Base-by-base conservation (phyloP, 2,113 vertebrate species). In the Upupa epops region DNA sequence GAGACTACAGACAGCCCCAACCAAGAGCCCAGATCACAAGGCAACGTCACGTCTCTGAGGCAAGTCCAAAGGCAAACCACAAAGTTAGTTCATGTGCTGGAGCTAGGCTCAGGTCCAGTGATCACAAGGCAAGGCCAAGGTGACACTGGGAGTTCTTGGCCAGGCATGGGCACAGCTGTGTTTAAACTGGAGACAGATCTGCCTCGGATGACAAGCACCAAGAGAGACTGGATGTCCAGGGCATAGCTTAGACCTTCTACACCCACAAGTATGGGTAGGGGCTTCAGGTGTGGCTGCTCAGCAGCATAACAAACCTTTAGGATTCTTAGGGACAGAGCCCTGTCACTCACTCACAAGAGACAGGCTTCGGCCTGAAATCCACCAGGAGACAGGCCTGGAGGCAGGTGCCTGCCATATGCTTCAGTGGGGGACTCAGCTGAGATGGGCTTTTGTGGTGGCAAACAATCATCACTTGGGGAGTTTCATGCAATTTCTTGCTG, bases 111-210 rank as follows among this genome's bases (percentile, higher is more conserved):
- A 17, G 69, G 60, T 88, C 55, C 69, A 64, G 56, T 20, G n/a
- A 77, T 93, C 89, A 81, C 46, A 52, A 69, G n/a, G 22, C 25
- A 74, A 19, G n/a, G 25, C 69, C 89, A 55, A 68, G 87, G 89
- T 95, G 87, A 89, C 60, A 8, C 10, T n/a, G 29, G 49, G n/a
- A 95, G 77, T 52, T 29, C 87, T 65, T 76, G 55, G 20, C 71
- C 68, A 86, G 55, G 34, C 32, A 49, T 54, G 36, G 68, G 24
- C 68, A 72, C 79, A 92, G 89, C 89, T 95, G 80, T 86, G 81
- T 94, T 95, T 94, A 65, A 81, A n/a, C 37, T 51, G 81, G 60
- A 63, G 52, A 18, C 31, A 66, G 52, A 32, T 13, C 58, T 21
- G 34, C 14, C 9, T 36, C 64, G 37, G 52, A 34, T 46, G 56